Evolutionary conservation across 2,113 vertebrate genomes (phyloP).

Genomic region (Pterocles orientalis): DNA sequence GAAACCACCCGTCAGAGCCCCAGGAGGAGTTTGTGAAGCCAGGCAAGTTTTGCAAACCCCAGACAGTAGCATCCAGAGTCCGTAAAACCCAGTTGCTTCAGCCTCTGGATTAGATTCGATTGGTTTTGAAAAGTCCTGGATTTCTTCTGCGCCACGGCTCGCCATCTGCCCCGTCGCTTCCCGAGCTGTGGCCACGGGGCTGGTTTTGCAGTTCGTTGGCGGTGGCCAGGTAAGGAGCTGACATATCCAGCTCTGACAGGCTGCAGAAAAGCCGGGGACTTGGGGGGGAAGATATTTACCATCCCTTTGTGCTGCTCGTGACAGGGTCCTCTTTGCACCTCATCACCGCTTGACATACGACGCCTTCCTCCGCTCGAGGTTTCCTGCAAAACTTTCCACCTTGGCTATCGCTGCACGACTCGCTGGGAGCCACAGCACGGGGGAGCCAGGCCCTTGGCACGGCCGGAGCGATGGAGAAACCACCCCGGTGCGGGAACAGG

Average conservation of each 20-base stretch:
- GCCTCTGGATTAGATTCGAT: neutral
- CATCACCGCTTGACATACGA: neutral
- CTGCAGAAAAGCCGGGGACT: neutral
- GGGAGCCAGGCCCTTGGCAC: neutral
- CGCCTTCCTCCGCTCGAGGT: neutral
- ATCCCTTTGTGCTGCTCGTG: constrained; percentile 6
- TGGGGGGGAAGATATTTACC: constrained; percentile 5
- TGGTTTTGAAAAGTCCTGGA: neutral
- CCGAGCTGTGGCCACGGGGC: neutral
- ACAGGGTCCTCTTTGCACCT: constrained; percentile 64
- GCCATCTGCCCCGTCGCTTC: neutral
- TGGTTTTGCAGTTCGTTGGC: neutral
- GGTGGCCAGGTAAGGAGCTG: neutral
- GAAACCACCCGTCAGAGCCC: neutral
- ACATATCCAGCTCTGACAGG: constrained; percentile 21
- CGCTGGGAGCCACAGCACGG: neutral
- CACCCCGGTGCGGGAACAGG: neutral
- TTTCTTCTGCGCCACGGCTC: neutral
- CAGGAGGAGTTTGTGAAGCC: neutral
- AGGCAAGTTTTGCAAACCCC: neutral
- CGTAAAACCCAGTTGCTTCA: neutral
- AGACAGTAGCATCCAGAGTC: neutral
- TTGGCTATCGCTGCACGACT: neutral
- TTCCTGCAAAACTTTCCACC: neutral
- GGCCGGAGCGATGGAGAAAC: neutral